Percentiles rank a stretch among this genome's conserved stretches.
phyloP scores from a whole-genome alignment of 2,797 vertebrate species.

The Microhierax caerulescens region DNA sequence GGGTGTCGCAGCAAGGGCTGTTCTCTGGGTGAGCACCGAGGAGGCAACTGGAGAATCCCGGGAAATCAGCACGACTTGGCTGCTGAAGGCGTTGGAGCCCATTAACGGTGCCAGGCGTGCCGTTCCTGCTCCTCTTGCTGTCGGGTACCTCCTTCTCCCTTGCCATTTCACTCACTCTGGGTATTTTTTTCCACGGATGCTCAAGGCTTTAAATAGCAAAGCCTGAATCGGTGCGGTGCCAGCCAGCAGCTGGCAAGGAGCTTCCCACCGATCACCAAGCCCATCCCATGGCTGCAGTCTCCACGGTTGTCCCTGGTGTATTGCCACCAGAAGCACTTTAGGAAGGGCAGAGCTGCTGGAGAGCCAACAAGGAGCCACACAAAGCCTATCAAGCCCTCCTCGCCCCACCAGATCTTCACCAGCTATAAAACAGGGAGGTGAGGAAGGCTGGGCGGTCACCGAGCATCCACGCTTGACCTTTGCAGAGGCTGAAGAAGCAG shows the following conservation, averaged over 20 bases:
- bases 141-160: neutral
- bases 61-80: neutral
- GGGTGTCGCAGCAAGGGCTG: neutral
- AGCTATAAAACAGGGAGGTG: neutral
- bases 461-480: neutral
- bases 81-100: neutral
- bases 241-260: neutral
- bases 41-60: neutral
- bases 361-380: neutral
- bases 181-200: neutral
- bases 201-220: neutral
- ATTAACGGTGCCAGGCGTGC: rapidly evolving
- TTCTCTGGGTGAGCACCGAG: neutral
- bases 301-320: neutral
- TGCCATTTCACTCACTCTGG: rapidly evolving
- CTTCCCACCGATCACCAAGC: rapidly evolving
- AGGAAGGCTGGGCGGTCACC: neutral
- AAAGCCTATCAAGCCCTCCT: neutral
- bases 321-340: neutral
- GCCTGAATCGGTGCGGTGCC: neutral
- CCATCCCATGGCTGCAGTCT: rapidly evolving
- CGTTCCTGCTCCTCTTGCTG: neutral
- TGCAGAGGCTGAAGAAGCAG: neutral
- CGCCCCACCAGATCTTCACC: rapidly evolving
- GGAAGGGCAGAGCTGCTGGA: neutral